Evolutionary conservation across 2,888 invertebrate genomes (phyloP), one percentile per base, ranked within the genome.

Genomic region (Patella caerulea): DNA sequence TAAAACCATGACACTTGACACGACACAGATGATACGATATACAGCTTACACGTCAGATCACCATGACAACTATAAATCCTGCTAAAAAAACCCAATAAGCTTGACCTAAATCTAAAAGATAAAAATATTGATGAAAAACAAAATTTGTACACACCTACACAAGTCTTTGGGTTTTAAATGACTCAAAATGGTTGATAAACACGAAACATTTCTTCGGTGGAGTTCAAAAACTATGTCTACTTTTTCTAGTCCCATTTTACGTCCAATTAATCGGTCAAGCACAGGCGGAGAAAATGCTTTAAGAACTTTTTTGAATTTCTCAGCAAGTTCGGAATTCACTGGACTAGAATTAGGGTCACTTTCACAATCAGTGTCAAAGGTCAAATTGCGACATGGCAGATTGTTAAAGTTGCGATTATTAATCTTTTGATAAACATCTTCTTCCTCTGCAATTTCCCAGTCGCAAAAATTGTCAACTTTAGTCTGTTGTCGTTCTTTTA

Each of bases 181-280:
- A 17, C 78, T 70, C 1, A 86, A 59, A 11, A 88, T 83, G 11
- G 65, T 72, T 14, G 82, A 75, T 29, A 85, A 45, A 12, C 78
- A 56, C 54, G 77, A 72, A 53, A 87, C 83, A 19, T 84, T 84
- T 73, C 82, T 75, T 17, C n/a, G 15, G 15, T 77, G 29, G 11
- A 89, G 80, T 56, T 86, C 86, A 12, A 54, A 15, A 0, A 88
- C 45, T 45, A 89, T 84, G 79, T 89, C 89, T 19, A 89, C 83
- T 15, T 80, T 73, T 34, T 83, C 82, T 34, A 83, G 65, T 19
- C 88, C 87, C 77, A 89, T 85, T 75, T 86, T 87, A 29, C 86
- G 75, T 5, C 89, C 88, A 53, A 89, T 88, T 70, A 88, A 72
- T 45, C 83, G 70, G 70, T 86, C 85, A n/a, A 81, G 78, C 24